Percentiles rank a stretch among this genome's conserved stretches.
Evolutionary conservation across 2,797 vertebrate species (phyloP).

Genomic region (Diglossa cyanea): DNA sequence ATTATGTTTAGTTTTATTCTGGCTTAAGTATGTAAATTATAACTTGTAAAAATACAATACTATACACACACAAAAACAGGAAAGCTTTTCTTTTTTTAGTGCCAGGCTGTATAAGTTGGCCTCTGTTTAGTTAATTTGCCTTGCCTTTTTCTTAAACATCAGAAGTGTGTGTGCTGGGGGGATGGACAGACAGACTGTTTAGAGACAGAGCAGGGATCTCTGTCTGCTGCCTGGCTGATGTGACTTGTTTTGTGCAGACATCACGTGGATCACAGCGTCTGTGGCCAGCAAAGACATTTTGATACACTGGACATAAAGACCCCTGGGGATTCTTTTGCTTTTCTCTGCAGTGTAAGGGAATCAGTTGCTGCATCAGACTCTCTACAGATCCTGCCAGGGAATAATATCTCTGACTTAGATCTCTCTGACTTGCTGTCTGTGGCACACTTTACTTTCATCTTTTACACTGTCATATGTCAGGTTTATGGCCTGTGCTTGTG

Average conservation of each 20-base stretch:
- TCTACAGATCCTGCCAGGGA: neutral
- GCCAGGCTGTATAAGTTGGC: neutral
- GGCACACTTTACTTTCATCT: neutral
- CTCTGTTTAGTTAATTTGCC: constrained; percentile 21
- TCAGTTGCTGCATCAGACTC: neutral
- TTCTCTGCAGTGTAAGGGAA: neutral
- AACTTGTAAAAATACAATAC: constrained; percentile 45
- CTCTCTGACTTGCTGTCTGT: neutral
- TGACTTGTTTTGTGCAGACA: neutral
- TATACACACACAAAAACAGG: neutral
- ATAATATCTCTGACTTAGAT: neutral
- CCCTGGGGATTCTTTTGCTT: neutral
- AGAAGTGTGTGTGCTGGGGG: neutral
- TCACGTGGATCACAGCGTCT: neutral
- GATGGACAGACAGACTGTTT: neutral
- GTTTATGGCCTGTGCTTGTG: neutral
- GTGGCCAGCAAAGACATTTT: neutral
- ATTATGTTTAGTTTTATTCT: constrained; percentile 5
- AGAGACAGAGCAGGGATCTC: neutral
- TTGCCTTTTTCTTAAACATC: neutral
- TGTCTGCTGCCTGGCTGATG: neutral
- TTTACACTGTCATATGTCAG: neutral
- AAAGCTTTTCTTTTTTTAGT: neutral
- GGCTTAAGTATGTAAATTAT: neutral
- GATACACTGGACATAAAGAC: neutral